phyloP scores from a whole-genome alignment of 2,888 invertebrate genomes.

The Ichneumon xanthorius region DNA sequence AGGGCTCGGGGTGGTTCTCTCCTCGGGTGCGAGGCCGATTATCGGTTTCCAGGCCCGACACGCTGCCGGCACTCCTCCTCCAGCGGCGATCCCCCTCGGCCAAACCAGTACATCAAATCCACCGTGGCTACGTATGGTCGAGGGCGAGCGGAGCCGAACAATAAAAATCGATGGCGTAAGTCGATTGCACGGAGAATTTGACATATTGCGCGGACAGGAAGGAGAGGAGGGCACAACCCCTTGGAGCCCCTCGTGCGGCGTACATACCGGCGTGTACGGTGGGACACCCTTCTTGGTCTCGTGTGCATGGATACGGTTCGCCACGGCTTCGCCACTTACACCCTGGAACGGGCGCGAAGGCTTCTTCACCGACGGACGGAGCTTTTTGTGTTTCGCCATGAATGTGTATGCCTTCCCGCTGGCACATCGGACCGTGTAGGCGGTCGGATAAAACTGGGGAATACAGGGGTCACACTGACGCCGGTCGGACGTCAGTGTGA shows the following conservation, averaged over 20 bases:
- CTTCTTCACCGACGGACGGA: conserved; percentile 8
- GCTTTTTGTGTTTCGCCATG: conserved; percentile 45
- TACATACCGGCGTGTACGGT: neutral
- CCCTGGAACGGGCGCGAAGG: neutral
- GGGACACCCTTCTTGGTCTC: neutral
- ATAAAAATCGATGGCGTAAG: conserved; percentile 73
- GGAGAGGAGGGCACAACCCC: conserved; percentile 42
- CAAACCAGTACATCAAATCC: conserved; percentile 19
- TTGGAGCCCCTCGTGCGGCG: conserved; percentile 28
- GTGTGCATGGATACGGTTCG: neutral
- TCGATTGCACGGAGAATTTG: conserved; percentile 70
- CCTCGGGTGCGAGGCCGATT: conserved; percentile 70
- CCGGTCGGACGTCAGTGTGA: conserved; percentile 19
- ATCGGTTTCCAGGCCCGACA: conserved; percentile 70
- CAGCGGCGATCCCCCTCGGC: conserved; percentile 16
- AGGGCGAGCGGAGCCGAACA: conserved; percentile 65
- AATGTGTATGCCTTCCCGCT: conserved; percentile 16
- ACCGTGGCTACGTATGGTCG: neutral
- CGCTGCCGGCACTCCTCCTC: conserved; percentile 29
- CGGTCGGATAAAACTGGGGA: conserved; percentile 9
- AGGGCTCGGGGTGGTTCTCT: conserved; percentile 49
- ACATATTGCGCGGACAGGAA: conserved; percentile 71
- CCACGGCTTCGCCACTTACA: conserved; percentile 5
- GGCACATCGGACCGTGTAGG: neutral
- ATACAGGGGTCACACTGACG: neutral